These are phyloP conservation scores for Silurus glanis DNA, from an alignment of 2,113 vertebrate genomes.

Conservation along the genomic window DNA sequence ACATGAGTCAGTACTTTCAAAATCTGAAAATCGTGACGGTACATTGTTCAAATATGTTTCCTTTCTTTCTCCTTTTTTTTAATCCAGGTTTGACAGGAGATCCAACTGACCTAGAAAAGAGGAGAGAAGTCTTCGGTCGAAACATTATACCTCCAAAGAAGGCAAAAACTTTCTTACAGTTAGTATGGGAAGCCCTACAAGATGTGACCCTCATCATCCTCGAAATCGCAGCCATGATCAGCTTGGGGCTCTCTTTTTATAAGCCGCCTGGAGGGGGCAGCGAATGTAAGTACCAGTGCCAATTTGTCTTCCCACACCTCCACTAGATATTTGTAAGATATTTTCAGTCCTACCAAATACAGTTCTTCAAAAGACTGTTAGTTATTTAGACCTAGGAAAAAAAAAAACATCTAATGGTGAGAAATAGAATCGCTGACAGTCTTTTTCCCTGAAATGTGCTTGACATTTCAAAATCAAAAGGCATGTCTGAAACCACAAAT, in stretches of 20 bases:
- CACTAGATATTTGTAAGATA: neutral
- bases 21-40: neutral
- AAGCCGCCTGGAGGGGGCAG: constrained; percentile 85
- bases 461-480: neutral
- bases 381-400: neutral
- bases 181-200: constrained; percentile 98
- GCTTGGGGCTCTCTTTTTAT: constrained; percentile 96
- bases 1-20: neutral
- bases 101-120: constrained; percentile 90
- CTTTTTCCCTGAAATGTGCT: neutral
- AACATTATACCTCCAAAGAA: constrained; percentile 99
- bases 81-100: constrained; percentile 84
- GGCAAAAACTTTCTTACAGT: constrained; percentile 99
- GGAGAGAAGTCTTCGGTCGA: constrained; percentile 90
- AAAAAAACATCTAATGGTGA: neutral
- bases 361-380: neutral
- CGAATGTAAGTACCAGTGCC: constrained; percentile 76
- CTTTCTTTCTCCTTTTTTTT: constrained; percentile 19
- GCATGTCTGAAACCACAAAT: neutral
- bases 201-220: constrained; percentile 98
- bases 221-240: constrained; percentile 96
- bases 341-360: neutral
- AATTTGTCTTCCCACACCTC: neutral
- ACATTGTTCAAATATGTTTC: neutral
- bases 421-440: neutral